Base-by-base conservation (phyloP, 2,113 vertebrate genomes). In the Megaleporinus macrocephalus region DNA sequence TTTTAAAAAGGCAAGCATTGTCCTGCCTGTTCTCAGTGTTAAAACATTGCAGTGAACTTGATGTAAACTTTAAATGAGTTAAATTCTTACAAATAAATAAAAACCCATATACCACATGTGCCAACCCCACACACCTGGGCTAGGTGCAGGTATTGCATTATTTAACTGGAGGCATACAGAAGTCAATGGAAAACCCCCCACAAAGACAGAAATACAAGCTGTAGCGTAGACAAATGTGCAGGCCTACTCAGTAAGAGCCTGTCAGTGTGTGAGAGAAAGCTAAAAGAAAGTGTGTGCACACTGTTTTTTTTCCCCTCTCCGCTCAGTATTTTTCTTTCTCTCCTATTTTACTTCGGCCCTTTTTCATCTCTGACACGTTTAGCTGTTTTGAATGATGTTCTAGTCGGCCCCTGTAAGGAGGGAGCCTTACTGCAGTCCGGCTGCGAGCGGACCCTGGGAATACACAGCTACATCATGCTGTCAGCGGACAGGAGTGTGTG, bases 401-500 rank as follows among this genome's bases (percentile, higher is more conserved):
- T 88, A 76, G 83, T 84, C 55, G 62, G 78, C 83, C 83, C 82
- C 53, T 90, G 89, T 89, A 76, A 85, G 86, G 88, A 65, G 24
- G 20, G 53, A 74, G 61, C 49, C 89, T 92, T 88, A 90, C 88
- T 84, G 85, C 81, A 49, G 78, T 79, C 89, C 87, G 87, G 92
- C 88, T 87, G 85, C 83, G 74, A 69, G 0, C 68, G 83, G 84
- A 84, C 91, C 89, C 76, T 76, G 89, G 89, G 91, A 92, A 87
- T 79, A 83, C 89, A 89, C 84, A 87, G 89, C 89, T 90, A 91
- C 82, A 91, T 92, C 92, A 89, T 88, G 91, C 92, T 93, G 93
- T 94, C 92, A 91, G 88, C 92, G 87, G 87, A 71, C 78, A 69
- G 66, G 49, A 83, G 36, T 88, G 76, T 85, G 87, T 89, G 87